Conservation (phyloP, 2,113 vertebrate species). For the Trematomus loennbergii region DNA sequence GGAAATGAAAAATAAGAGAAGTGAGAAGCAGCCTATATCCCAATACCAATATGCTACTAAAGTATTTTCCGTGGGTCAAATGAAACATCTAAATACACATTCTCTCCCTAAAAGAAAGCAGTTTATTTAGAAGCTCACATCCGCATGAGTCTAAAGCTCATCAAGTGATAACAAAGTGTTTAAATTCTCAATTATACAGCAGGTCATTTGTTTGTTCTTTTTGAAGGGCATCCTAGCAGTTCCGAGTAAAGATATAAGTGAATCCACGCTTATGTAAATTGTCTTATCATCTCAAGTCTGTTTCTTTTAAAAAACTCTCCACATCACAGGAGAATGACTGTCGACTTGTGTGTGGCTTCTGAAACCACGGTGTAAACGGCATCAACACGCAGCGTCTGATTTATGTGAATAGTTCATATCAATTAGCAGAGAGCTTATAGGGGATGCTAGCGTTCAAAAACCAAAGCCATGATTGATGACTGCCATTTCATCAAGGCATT, state of each 20-base stretch:
- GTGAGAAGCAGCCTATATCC: too few species aligned
- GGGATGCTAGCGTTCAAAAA: conserved; percentile 49
- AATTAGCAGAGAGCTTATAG: conserved; percentile 68
- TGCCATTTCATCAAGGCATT: conserved; percentile 74
- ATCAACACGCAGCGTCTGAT: conserved; percentile 57
- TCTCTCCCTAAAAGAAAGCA: neutral
- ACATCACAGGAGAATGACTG: conserved; percentile 1
- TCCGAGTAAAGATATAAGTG: neutral
- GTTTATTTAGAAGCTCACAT: neutral
- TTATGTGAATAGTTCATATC: conserved; percentile 68
- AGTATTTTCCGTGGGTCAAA: neutral
- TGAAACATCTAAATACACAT: neutral
- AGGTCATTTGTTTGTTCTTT: too few species aligned
- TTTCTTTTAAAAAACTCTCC: neutral
- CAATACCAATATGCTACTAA: too few species aligned
- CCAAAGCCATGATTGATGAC: conserved; percentile 73
- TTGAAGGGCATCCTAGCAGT: neutral
- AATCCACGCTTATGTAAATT: neutral
- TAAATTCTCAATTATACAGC: neutral
- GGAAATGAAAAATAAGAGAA: too few species aligned
- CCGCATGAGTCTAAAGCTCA: neutral
- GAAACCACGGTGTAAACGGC: conserved; percentile 41
- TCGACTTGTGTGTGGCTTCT: conserved; percentile 5
- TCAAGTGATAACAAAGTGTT: neutral
- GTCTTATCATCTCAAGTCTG: neutral